Base-by-base conservation (phyloP, 2,888 invertebrate species). In the Xylocampa areola region DNA sequence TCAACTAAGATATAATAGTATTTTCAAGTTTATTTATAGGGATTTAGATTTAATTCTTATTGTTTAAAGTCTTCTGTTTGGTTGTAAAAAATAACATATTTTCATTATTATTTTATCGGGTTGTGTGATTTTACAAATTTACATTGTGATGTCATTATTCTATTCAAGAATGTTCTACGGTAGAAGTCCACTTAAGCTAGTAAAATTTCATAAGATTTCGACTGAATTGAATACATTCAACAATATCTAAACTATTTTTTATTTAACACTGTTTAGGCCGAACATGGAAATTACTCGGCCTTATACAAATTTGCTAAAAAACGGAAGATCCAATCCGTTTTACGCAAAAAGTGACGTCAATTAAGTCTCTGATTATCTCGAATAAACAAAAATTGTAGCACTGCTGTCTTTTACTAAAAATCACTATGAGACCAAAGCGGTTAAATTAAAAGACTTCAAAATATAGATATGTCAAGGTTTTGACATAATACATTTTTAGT, bases 31-130 rank as follows among this genome's bases (percentile, higher is more conserved):
- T 65, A 55, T 16, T 19, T 30, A 47, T 21, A 63, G 37, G 52
- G 33, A 69, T 57, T 60, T 48, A 70, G 44, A 63, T 48, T 76
- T 76, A 25, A 60, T 64, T 58, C 59, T 58, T 70, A 70, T 51
- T 61, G 58, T 63, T 64, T 44, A 61, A 55, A 59, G 50, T 68
- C n/a, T 33, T 66, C 65, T 54, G 64, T 63, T 61, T 60, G 69
- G 64, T 74, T 74, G 77, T 76, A 77, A 72, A 73, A 65, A 67
- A 60, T 60, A 57, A 53, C 52, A 57, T 7, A 11, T 52, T 37
- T 23, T 27, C 29, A 65, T 6, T 14, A 29, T 5, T 8, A 32
- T 14, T 16, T 2, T 32, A 14, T 32, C 32, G 14, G 1, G 2
- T 32, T 13, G 1, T 32, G 32, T 5, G 32, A 6, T 6, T 7